Conservation (phyloP, 2,113 vertebrate genomes). For the Myrmecobius fasciatus region DNA sequence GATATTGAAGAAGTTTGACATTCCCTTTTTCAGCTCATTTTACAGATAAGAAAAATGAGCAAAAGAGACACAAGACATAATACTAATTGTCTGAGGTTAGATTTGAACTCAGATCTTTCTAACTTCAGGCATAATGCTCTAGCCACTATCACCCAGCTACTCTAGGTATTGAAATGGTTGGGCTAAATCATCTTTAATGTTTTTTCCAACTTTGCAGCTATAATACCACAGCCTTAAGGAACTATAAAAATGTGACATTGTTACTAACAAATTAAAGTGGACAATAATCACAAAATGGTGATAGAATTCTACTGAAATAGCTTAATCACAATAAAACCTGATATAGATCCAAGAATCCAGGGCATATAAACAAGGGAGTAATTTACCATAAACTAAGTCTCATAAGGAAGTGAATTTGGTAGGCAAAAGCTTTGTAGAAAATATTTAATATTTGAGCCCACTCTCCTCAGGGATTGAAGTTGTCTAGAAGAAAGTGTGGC, state of each 20-base stretch:
- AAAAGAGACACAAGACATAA: neutral
- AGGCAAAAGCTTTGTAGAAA: neutral
- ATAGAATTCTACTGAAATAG: conserved; percentile 61
- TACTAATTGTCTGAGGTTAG: neutral
- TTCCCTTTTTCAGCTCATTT: neutral
- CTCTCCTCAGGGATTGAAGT: neutral
- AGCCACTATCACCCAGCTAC: too few species aligned
- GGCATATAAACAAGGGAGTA: neutral
- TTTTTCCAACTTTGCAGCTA: neutral
- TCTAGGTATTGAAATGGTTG: neutral
- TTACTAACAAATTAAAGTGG: conserved; percentile 67
- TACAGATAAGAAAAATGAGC: neutral
- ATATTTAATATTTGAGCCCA: neutral
- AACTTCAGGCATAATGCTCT: neutral
- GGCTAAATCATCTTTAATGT: neutral
- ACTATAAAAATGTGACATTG: conserved; percentile 39
- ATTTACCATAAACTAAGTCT: neutral
- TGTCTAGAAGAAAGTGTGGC: neutral
- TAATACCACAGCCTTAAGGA: neutral
- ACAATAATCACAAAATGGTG: conserved; percentile 62
- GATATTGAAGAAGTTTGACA: neutral
- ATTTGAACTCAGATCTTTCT: neutral
- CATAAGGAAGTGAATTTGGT: neutral
- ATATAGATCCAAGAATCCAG: neutral
- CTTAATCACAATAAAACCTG: conserved; percentile 67